Conservation (phyloP, 2,113 vertebrate species). For the Hiodon tergisus region DNA sequence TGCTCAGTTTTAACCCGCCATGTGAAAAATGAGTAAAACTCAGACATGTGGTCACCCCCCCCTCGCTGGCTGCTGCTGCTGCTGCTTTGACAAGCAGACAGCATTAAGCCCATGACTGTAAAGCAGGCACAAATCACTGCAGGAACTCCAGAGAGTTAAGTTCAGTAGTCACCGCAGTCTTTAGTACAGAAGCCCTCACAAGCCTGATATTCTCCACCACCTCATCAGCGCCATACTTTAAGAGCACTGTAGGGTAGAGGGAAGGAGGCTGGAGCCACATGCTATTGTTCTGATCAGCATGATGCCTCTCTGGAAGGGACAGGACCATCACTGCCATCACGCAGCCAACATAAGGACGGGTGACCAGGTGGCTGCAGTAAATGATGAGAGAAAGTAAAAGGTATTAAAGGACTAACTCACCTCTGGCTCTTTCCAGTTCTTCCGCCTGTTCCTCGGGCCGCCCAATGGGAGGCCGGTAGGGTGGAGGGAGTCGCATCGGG, state of each 20-base stretch:
- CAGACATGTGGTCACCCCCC: neutral
- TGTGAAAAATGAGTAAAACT: neutral
- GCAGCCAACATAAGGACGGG: neutral
- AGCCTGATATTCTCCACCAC: neutral
- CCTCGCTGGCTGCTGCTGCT: neutral
- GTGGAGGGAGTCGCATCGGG: constrained; percentile 79
- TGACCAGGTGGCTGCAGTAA: neutral
- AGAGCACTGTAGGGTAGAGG: neutral
- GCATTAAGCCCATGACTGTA: neutral
- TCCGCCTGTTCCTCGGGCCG: constrained; percentile 35
- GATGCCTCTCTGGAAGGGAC: too few relatives aligned
- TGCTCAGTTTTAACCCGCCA: neutral
- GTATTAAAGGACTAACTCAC: constrained; percentile 40
- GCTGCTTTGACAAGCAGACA: neutral
- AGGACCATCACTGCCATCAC: too few relatives aligned
- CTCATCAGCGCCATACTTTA: neutral
- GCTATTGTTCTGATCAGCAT: neutral
- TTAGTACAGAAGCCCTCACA: neutral
- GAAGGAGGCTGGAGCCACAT: neutral
- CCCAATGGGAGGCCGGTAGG: constrained; percentile 64
- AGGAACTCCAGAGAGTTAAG: neutral
- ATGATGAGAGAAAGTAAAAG: neutral
- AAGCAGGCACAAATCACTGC: neutral
- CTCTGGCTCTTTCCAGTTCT: constrained; percentile 49
- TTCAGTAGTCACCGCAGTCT: neutral